These are phyloP conservation scores for Amphiura filiformis DNA, from an alignment of 35 echinoderm and acorn worm species.

Conservation along the genomic window DNA sequence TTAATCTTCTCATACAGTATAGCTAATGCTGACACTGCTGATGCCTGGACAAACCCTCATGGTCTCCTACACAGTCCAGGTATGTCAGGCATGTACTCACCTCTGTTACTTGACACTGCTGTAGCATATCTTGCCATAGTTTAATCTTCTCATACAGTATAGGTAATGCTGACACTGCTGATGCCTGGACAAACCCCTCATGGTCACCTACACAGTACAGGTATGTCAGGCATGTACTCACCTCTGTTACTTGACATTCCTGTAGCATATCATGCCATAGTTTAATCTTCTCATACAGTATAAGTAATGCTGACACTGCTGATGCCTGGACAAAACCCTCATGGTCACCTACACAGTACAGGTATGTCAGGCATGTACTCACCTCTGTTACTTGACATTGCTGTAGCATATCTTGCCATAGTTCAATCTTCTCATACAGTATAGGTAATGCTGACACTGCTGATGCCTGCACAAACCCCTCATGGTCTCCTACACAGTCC, in stretches of 20 bases:
- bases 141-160: neutral
- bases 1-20: neutral
- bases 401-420: neutral
- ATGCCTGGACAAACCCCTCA: neutral
- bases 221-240: neutral
- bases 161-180: neutral
- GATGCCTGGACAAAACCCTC: neutral
- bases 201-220: neutral
- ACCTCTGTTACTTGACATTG: neutral
- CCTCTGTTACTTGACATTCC: neutral
- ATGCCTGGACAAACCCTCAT: neutral
- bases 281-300: neutral
- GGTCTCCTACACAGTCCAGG: too few species aligned
- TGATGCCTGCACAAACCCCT: neutral
- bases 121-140: neutral
- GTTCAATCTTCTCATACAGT: neutral
- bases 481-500: neutral
- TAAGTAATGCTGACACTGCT: neutral
- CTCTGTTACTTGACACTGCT: neutral
- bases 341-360: neutral
- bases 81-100: too few species aligned
- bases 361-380: too few species aligned
- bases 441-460: neutral
- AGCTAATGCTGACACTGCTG: neutral
- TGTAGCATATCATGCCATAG: neutral